Percentiles rank a stretch among this genome's conserved stretches.
phyloP scores from a whole-genome alignment of 2,113 vertebrate species.

The Chitala chitala region DNA sequence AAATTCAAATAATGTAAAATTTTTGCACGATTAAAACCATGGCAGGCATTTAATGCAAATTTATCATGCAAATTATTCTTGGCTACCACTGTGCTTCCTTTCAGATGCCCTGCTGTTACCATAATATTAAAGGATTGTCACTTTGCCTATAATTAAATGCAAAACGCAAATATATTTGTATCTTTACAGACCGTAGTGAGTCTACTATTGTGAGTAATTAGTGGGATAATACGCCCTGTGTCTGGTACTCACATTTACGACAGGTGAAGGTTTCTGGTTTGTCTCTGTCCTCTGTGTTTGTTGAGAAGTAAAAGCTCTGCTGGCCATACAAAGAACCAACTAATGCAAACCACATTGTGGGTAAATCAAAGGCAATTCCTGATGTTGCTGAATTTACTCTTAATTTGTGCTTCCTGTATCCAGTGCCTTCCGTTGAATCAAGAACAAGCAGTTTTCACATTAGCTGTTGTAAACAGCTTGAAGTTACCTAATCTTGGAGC shows the following conservation, averaged over 20 bases:
- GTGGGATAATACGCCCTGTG: slow-evolving; percentile 33
- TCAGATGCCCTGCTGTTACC: slow-evolving; percentile 48
- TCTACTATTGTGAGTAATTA: slow-evolving; percentile 54
- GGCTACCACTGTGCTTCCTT: slow-evolving; percentile 40
- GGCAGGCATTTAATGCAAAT: slow-evolving; percentile 54
- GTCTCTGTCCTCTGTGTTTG: too few relatives aligned
- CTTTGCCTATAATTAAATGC: slow-evolving; percentile 53
- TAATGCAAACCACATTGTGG: too few relatives aligned
- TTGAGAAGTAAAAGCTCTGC: not conserved
- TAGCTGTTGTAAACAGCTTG: too few relatives aligned
- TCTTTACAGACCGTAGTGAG: slow-evolving; percentile 55
- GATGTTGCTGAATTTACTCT: too few relatives aligned
- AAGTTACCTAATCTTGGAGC: too few relatives aligned
- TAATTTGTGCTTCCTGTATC: too few relatives aligned
- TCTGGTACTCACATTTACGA: slow-evolving; percentile 31
- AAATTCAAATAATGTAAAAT: slow-evolving; percentile 69
- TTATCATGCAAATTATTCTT: slow-evolving; percentile 60
- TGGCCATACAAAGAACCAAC: too few relatives aligned
- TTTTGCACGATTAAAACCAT: slow-evolving; percentile 58
- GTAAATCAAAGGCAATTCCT: too few relatives aligned
- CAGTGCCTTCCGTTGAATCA: too few relatives aligned
- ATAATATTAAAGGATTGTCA: slow-evolving; percentile 59
- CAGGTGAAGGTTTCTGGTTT: not conserved
- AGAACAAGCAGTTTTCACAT: too few relatives aligned
- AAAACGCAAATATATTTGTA: slow-evolving; percentile 53